These are phyloP conservation scores for Ibidorhyncha struthersii DNA, from an alignment of 2,113 vertebrate species.

Conservation along the genomic window DNA sequence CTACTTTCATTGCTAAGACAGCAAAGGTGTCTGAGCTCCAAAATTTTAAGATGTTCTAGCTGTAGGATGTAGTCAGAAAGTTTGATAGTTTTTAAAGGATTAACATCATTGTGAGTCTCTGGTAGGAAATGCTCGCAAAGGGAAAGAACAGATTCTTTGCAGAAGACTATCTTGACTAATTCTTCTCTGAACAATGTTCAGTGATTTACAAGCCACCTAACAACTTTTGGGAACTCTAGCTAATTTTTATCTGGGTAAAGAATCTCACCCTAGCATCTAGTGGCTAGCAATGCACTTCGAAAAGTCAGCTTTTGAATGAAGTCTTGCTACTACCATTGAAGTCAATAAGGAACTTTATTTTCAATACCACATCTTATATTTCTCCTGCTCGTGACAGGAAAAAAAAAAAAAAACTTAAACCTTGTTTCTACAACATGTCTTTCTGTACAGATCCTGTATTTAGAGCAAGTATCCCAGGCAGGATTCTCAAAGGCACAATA, in stretches of 20 bases:
- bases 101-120: neutral
- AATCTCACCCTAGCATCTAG: neutral
- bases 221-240: neutral
- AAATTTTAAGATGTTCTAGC: neutral
- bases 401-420: neutral
- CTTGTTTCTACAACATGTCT: neutral
- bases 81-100: neutral
- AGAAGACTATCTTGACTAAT: neutral
- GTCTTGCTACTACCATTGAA: neutral
- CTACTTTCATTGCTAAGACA: neutral
- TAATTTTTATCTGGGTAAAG: neutral
- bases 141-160: neutral
- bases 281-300: neutral
- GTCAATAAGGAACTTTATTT: neutral
- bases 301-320: neutral
- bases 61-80: neutral
- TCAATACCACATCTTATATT: neutral
- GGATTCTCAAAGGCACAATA: neutral
- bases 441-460: neutral
- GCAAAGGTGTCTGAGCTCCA: neutral
- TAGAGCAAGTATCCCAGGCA: neutral
- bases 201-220: neutral
- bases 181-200: neutral
- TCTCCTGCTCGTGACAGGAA: neutral
- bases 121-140: fast-evolving